These are phyloP conservation scores for Druceiella hillmani DNA, from an alignment of 2,888 invertebrate genomes.

Conservation along the genomic window DNA sequence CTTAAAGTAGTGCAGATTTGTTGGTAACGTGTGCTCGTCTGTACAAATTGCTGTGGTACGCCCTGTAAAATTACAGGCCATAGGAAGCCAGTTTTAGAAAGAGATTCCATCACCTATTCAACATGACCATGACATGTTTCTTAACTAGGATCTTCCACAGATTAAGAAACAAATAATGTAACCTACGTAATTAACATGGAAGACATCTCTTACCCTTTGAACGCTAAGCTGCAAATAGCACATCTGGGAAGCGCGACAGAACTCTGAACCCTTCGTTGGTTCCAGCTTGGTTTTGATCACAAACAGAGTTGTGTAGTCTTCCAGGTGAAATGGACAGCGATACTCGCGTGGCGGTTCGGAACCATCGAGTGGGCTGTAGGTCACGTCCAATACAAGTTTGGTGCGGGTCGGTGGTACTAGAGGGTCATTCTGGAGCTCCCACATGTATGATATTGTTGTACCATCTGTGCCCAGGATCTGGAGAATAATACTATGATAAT, in stretches of 20 bases:
- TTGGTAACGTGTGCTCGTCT: too few species aligned
- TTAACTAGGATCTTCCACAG: too few species aligned
- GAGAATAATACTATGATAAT: conserved; percentile 20
- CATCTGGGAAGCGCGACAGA: conserved; percentile 84
- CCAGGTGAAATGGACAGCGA: conserved; percentile 71
- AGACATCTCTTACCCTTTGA: conserved; percentile 55
- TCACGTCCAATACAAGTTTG: conserved; percentile 40
- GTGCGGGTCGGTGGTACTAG: conserved; percentile 52
- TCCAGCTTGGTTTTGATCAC: conserved; percentile 73
- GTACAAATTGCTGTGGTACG: too few species aligned
- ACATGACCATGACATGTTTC: too few species aligned
- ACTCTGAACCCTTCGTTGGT: conserved; percentile 73
- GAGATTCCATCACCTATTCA: too few species aligned
- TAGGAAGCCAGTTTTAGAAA: too few species aligned
- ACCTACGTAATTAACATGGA: too few species aligned
- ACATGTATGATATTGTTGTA: conserved; percentile 75
- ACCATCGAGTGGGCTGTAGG: conserved; percentile 32
- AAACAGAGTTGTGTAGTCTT: conserved; percentile 82
- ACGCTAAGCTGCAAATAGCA: conserved; percentile 77
- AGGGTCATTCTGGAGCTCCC: conserved; percentile 68
- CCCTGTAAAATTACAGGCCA: too few species aligned
- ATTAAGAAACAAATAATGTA: too few species aligned
- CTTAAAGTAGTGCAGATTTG: too few species aligned
- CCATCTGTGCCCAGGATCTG: conserved; percentile 65
- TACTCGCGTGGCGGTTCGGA: conserved; percentile 42